Conservation (phyloP, 1,140 invertebrate genomes). For the Mamestra configurata region DNA sequence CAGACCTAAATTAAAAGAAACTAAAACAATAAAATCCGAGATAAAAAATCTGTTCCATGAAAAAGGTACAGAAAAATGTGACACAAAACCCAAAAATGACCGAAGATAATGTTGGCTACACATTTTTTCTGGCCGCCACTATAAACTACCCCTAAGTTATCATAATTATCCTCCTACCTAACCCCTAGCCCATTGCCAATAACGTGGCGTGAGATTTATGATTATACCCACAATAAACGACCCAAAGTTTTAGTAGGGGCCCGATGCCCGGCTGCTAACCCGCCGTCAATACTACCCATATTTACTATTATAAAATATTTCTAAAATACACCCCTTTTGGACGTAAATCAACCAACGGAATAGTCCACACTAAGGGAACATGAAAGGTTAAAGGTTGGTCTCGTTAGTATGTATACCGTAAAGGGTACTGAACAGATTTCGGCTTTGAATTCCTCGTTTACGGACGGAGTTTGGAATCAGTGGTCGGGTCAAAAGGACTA, state of each 20-base stretch:
- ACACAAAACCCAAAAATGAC: constrained; percentile 2
- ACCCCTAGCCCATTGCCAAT: constrained; percentile 32
- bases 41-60: too few species aligned
- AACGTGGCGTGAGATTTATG: constrained; percentile 64
- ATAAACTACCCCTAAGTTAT: constrained; percentile 43
- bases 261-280: constrained; percentile 54
- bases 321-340: constrained; percentile 42
- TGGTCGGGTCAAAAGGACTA: not conserved
- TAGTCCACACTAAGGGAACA: constrained; percentile 37
- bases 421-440: constrained; percentile 21
- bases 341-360: constrained; percentile 43
- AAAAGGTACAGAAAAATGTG: too few species aligned
- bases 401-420: constrained; percentile 23
- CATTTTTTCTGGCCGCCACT: constrained; percentile 10
- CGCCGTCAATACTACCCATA: constrained; percentile 55
- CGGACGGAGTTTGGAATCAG: constrained; percentile 10
- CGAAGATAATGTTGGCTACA: constrained; percentile 18
- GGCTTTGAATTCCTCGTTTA: constrained; percentile 31
- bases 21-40: too few species aligned
- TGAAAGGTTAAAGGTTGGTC: constrained; percentile 34
- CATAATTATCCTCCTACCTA: constrained; percentile 35
- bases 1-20: too few species aligned
- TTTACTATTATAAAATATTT: constrained; percentile 50
- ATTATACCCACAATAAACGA: constrained; percentile 62
- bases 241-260: constrained; percentile 60